phyloP scores from a whole-genome alignment of 2,797 vertebrate species.

The Phalanger gymnotis region DNA sequence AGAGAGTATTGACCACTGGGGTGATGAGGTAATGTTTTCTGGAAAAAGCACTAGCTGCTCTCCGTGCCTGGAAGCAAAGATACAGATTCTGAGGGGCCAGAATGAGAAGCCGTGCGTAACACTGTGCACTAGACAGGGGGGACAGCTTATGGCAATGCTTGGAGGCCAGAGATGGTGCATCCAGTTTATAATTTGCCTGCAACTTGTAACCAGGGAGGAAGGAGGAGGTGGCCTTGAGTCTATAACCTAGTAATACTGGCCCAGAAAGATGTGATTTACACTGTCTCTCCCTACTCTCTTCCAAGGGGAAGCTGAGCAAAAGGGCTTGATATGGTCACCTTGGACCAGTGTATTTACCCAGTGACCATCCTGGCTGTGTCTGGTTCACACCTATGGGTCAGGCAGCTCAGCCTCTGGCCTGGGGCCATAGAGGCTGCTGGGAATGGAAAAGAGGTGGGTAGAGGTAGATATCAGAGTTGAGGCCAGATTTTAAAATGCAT shows the following conservation, averaged over 20 bases:
- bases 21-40: neutral
- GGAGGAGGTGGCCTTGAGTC: neutral
- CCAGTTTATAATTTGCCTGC: neutral
- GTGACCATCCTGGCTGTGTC: neutral
- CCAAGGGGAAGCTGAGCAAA: neutral
- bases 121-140: neutral
- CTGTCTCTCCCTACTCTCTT: neutral
- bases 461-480: neutral
- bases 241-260: neutral
- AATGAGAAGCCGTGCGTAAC: neutral
- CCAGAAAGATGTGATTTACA: neutral
- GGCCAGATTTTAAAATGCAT: conserved; percentile 11
- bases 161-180: neutral
- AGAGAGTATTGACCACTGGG: neutral
- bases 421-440: fast-evolving
- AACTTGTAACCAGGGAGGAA: neutral
- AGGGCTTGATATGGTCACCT: neutral
- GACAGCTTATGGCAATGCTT: neutral
- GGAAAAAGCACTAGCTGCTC: neutral
- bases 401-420: neutral
- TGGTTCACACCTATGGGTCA: neutral
- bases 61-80: neutral
- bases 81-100: neutral
- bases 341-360: neutral
- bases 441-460: neutral